These are phyloP conservation scores for Bursaphelenchus okinawaensis DNA, from an alignment of 2,888 invertebrate genomes.

Conservation along the genomic window DNA sequence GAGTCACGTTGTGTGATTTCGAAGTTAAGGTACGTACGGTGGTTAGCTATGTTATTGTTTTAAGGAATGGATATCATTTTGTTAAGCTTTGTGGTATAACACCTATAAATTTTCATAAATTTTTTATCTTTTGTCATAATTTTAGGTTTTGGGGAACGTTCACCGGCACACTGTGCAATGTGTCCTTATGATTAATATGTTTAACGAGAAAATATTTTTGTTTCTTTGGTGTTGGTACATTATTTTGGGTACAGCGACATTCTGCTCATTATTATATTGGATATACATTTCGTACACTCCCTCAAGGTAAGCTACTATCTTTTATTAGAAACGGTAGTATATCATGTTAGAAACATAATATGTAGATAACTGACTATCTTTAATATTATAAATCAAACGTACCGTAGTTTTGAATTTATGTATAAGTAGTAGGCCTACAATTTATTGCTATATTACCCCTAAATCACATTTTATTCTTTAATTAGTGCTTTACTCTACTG, in stretches of 20 bases:
- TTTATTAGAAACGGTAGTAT: too few species aligned
- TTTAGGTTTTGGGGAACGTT: constrained; percentile 55
- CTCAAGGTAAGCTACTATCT: constrained; percentile 44
- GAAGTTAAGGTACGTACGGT: constrained; percentile 53
- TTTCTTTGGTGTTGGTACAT: constrained; percentile 59
- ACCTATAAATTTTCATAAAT: too few species aligned
- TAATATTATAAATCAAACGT: too few species aligned
- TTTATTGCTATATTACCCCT: too few species aligned
- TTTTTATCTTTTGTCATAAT: background rate
- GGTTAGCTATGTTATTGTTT: too few species aligned
- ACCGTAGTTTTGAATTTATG: too few species aligned
- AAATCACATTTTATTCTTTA: too few species aligned
- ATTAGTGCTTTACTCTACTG: too few species aligned
- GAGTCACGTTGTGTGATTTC: constrained; percentile 58
- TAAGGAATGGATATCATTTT: too few species aligned
- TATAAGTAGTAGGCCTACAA: too few species aligned
- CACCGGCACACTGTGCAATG: constrained; percentile 57
- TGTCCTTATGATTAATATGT: constrained; percentile 58
- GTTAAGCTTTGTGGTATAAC: too few species aligned
- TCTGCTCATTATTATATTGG: constrained; percentile 57
- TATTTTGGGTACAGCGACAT: constrained; percentile 53
- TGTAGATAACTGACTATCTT: constrained; percentile 11
- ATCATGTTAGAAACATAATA: too few species aligned
- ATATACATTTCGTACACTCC: constrained; percentile 56
- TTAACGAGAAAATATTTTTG: constrained; percentile 57